phyloP scores from a whole-genome alignment of 1,140 invertebrate species.

The Temnothorax longispinosus region DNA sequence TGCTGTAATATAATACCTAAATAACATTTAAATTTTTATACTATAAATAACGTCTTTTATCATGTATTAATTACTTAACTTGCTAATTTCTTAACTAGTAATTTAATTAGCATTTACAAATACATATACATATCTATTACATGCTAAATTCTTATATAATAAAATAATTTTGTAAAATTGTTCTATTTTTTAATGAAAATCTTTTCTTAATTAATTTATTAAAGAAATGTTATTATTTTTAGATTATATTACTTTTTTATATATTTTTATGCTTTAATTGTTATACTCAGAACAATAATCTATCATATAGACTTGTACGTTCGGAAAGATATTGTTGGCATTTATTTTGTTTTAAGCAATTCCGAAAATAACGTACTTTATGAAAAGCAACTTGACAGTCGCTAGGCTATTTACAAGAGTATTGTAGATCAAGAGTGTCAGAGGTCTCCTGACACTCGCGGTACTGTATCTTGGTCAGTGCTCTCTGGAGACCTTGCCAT shows the following conservation, averaged over 20 bases:
- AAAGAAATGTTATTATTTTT: neutral
- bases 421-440: slow-evolving; percentile 25
- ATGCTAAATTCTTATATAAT: neutral
- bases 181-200: neutral
- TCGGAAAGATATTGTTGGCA: neutral
- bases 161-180: neutral
- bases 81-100: neutral
- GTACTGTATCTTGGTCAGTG: slow-evolving; percentile 66
- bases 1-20: neutral
- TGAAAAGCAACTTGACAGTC: slow-evolving; percentile 43
- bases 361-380: slow-evolving; percentile 15
- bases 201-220: neutral
- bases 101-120: slow-evolving; percentile 1
- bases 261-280: neutral
- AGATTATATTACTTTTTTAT: neutral
- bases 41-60: neutral
- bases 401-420: slow-evolving; percentile 49
- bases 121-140: neutral
- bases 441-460: slow-evolving; percentile 41
- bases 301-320: neutral
- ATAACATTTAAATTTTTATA: neutral
- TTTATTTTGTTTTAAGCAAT: neutral
- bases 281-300: neutral
- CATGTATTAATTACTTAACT: neutral
- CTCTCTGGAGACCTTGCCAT: slow-evolving; percentile 53